Evolutionary conservation across 2,113 vertebrate species (phyloP).

Genomic region (Corvus hawaiiensis): DNA sequence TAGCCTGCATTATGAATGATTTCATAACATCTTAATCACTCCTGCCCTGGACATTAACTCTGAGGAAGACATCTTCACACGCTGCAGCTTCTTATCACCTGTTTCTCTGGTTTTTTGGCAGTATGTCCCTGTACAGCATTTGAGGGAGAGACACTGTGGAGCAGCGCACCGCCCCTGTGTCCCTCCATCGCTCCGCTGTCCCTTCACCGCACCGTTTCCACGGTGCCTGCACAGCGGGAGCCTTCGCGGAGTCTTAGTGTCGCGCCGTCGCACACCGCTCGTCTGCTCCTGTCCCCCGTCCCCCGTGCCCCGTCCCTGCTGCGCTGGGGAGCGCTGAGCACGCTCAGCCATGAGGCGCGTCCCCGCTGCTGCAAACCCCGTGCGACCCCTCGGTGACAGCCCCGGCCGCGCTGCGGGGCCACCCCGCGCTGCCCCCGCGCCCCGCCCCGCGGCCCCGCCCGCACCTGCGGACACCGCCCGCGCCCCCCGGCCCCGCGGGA

Average conservation of each 20-base stretch:
- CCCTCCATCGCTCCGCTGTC: fast-evolving
- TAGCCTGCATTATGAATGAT: not conserved
- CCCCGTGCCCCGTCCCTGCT: fast-evolving
- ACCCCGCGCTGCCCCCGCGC: too few relatives aligned
- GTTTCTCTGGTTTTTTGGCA: not conserved
- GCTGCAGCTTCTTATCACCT: too few relatives aligned
- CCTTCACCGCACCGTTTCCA: fast-evolving
- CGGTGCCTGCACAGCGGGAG: fast-evolving
- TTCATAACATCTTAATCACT: not conserved
- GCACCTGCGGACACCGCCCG: not conserved
- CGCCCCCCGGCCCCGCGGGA: too few relatives aligned
- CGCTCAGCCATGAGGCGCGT: fast-evolving
- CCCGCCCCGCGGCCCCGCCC: not conserved
- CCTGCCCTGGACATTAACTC: not conserved
- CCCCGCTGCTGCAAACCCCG: fast-evolving
- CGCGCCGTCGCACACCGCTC: fast-evolving
- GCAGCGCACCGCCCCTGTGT: fast-evolving
- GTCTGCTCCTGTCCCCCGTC: fast-evolving
- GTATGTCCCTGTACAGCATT: fast-evolving
- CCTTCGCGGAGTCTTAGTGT: fast-evolving
- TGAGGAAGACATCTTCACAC: not conserved
- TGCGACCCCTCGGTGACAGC: fast-evolving
- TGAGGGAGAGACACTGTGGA: too few relatives aligned
- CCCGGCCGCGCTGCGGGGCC: too few relatives aligned
- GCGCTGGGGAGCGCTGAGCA: fast-evolving